Evolutionary conservation across 2,797 vertebrate species (phyloP), one percentile per base, ranked within the genome.

Genomic region (Leuciscus waleckii): DNA sequence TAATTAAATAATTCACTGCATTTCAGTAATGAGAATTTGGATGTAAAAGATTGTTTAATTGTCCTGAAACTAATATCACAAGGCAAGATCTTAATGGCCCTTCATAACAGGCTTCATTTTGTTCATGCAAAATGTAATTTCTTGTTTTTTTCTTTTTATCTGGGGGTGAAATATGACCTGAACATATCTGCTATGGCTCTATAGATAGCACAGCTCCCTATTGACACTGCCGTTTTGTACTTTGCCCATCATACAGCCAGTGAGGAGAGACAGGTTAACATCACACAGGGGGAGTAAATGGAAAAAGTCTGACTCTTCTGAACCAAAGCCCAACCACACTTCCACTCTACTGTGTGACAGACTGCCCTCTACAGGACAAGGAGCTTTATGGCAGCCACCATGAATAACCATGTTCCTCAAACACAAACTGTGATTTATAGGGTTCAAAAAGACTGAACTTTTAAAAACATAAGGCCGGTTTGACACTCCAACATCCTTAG

Each of bases 321-420:
- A 65, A 71, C 74, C 79, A 80, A 69, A 74, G 26, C 63, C 26
- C 71, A 49, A 35, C 5, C 61, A 63, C 39, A 5, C 39, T 49
- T 74, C 39, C 73, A 61, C 32, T 29, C 81, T 67, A 69, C 76
- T 43, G 14, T 82, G 79, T 29, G 81, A 56, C 89, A 89, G 89
- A 90, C 71, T 89, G 90, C 89, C 86, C 88, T 90, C 91, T 90
- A 81, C 79, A 88, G 88, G 58, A 6, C 13, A 51, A 9, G 21
- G 1, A 37, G 14, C 7, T 46, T n/a, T 39, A 79, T 8, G 39
- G 46, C 63, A 63, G 2, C 35, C 21, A 21, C 26, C 19, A 35
- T 61, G 26, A 29, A 65, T 39, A 32, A 29, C 37, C 23, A 41
- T 37, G n/a, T 41, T 74, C 54, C 58, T 68, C 21, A 76, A 61